phyloP scores from a whole-genome alignment of 2,888 invertebrate genomes.

The Eurytoma californica region DNA sequence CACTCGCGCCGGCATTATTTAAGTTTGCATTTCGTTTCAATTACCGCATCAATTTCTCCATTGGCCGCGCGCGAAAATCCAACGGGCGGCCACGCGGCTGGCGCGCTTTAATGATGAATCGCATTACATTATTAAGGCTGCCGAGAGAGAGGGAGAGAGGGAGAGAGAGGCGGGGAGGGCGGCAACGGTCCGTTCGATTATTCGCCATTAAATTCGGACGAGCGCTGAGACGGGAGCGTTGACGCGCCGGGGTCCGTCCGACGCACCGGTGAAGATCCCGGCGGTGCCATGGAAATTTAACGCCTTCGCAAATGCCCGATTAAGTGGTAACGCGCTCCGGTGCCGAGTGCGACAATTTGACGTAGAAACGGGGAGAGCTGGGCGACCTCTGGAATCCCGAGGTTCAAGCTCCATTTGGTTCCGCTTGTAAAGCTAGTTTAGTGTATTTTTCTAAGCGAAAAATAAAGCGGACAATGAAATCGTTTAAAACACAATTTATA shows the following conservation, averaged over 20 bases:
- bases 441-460: no score
- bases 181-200: conserved; percentile 14
- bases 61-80: conserved; percentile 8
- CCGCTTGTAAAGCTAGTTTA: no score
- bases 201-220: conserved; percentile 21
- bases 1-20: conserved; percentile 19
- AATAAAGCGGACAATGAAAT: no score
- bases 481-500: no score
- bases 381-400: no score
- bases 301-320: conserved; percentile 19
- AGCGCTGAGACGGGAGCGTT: not conserved
- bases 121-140: conserved; percentile 20
- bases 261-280: not conserved
- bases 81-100: not conserved
- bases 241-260: no score
- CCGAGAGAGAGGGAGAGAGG: not conserved
- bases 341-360: conserved; percentile 8
- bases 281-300: conserved; percentile 14
- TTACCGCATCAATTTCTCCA: conserved; percentile 33
- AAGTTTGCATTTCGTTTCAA: conserved; percentile 41
- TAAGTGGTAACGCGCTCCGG: conserved; percentile 3
- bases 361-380: not conserved
- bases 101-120: conserved; percentile 33
- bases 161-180: not conserved
- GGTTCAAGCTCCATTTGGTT: no score